Conservation (phyloP, 2,797 vertebrate genomes). For the Schizopygopsis pylzovi region DNA sequence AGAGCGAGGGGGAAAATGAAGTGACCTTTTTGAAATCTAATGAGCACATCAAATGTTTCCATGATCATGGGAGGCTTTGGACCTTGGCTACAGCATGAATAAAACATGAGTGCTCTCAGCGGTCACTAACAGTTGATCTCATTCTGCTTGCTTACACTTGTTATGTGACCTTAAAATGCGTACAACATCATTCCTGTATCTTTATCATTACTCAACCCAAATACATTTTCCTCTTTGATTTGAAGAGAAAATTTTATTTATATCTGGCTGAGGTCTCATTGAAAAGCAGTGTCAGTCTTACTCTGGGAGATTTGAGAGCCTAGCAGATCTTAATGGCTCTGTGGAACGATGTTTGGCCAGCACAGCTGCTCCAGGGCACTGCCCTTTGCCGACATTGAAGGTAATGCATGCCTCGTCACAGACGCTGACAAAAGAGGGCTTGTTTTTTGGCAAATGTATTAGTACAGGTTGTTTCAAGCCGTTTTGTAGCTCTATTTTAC, state of each 20-base stretch:
- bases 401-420: conserved; percentile 52
- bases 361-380: conserved; percentile 16
- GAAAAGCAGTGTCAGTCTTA: conserved; percentile 13
- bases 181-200: conserved; percentile 20
- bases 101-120: conserved; percentile 58
- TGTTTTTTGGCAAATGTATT: conserved; percentile 41
- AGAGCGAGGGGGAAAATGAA: conserved; percentile 54
- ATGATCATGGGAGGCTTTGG: conserved; percentile 61
- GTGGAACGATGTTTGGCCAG: conserved; percentile 25
- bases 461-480: conserved; percentile 30
- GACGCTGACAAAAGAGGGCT: conserved; percentile 29
- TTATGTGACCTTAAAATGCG: conserved; percentile 49
- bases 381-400: conserved; percentile 56
- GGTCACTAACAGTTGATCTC: conserved; percentile 50
- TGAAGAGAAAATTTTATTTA: conserved; percentile 23
- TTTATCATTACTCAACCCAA: conserved; percentile 5
- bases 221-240: conserved; percentile 25
- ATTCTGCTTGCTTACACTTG: conserved; percentile 38
- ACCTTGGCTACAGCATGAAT: conserved; percentile 60
- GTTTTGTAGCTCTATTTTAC: conserved; percentile 13
- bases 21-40: conserved; percentile 64
- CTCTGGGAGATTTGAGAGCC: background rate
- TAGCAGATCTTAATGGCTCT: conserved; percentile 16
- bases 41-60: conserved; percentile 65
- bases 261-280: conserved; percentile 2